Percentiles rank a stretch among this genome's conserved stretches.
Evolutionary conservation across 1,140 invertebrate genomes (phyloP).

Genomic region (Scaptomyza hsui): DNA sequence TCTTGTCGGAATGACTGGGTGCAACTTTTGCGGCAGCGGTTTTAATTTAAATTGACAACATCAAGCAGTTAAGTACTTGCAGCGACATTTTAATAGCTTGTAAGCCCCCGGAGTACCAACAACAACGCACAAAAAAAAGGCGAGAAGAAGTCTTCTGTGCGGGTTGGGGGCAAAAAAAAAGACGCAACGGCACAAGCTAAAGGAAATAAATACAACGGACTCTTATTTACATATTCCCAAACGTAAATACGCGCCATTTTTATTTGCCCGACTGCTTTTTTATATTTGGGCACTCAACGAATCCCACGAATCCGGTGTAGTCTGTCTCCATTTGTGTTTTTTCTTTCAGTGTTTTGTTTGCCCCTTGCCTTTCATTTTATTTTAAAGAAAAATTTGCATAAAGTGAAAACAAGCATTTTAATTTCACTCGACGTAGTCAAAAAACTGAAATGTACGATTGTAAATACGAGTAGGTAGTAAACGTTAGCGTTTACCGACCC

Average conservation of each 20-base stretch:
- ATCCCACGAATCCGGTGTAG: conserved; percentile 31
- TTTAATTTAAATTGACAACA: conserved; percentile 83
- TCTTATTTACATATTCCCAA: conserved; percentile 82
- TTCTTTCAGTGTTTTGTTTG: conserved; percentile 9
- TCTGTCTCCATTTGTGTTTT: conserved; percentile 19
- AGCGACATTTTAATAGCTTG: conserved; percentile 82
- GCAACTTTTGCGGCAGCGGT: conserved; percentile 77
- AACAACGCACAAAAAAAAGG: conserved; percentile 19
- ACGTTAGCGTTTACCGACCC: conserved; percentile 66
- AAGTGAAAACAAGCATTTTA: conserved; percentile 83
- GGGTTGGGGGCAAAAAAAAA: conserved; percentile 28
- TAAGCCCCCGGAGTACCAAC: conserved; percentile 71
- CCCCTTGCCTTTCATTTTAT: conserved; percentile 60
- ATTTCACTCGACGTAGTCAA: conserved; percentile 75
- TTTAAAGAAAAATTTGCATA: conserved; percentile 74
- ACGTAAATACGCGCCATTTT: conserved; percentile 81
- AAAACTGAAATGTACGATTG: conserved; percentile 74
- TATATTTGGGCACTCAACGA: conserved; percentile 67
- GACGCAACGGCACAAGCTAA: conserved; percentile 59
- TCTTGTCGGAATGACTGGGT: conserved; percentile 40
- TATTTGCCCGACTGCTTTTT: conserved; percentile 65
- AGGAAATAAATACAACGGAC: conserved; percentile 79
- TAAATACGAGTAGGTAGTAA: conserved; percentile 72
- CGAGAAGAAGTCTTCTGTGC: background rate
- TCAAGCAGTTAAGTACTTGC: conserved; percentile 82